Evolutionary conservation across 1,140 invertebrate genomes (phyloP).

Genomic region (Drosophila quadrilineata): DNA sequence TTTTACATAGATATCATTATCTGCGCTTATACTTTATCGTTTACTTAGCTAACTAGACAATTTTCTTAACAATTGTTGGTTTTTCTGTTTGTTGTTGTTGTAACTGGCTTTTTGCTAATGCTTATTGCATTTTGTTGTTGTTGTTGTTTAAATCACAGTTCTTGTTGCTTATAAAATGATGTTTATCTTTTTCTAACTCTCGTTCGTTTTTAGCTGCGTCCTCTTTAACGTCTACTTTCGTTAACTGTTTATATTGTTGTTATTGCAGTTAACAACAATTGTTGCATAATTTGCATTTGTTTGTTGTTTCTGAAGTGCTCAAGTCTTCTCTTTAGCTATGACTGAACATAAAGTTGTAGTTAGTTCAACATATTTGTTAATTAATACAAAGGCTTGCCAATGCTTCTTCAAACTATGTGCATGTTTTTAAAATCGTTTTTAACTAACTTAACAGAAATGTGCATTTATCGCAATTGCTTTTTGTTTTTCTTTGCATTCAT

Average conservation of each 20-base stretch:
- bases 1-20: conserved; percentile 32
- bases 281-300: conserved; percentile 10
- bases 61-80: conserved; percentile 70
- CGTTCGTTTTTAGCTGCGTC: neutral
- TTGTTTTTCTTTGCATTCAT: conserved; percentile 8
- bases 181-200: conserved; percentile 33
- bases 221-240: conserved; percentile 40
- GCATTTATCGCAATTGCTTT: conserved; percentile 25
- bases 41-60: conserved; percentile 76
- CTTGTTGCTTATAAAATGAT: conserved; percentile 79
- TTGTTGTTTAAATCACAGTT: conserved; percentile 79
- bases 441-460: conserved; percentile 53
- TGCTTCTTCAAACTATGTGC: conserved; percentile 26
- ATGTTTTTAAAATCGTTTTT: conserved; percentile 50
- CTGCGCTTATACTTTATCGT: conserved; percentile 49
- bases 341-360: conserved; percentile 39
- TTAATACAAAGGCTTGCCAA: conserved; percentile 56
- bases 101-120: conserved; percentile 48
- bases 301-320: conserved; percentile 61
- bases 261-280: conserved; percentile 45
- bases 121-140: conserved; percentile 53
- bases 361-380: conserved; percentile 38
- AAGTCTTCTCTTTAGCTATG: conserved; percentile 56
- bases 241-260: conserved; percentile 16
- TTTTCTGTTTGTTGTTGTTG: conserved; percentile 34